phyloP scores from a whole-genome alignment of 2,797 vertebrate species.

The Myioborus miniatus region DNA sequence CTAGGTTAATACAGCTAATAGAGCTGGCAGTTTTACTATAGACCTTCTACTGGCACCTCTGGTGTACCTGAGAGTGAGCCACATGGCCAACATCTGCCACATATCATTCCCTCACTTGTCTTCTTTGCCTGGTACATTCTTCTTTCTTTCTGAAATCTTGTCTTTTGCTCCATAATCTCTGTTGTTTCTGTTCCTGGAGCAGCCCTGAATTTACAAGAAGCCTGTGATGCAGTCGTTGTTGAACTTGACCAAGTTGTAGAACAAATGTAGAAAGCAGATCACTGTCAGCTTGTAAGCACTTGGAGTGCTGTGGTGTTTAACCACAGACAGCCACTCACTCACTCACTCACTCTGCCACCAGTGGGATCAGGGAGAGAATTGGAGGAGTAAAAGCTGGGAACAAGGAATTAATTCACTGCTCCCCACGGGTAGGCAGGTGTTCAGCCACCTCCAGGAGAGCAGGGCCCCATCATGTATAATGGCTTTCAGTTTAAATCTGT shows the following conservation, averaged over 20 bases:
- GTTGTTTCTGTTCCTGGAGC: neutral
- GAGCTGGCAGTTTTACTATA: neutral
- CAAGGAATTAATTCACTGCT: neutral
- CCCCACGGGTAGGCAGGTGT: neutral
- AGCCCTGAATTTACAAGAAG: neutral
- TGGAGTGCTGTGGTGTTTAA: neutral
- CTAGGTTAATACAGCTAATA: neutral
- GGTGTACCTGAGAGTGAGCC: neutral
- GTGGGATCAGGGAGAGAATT: neutral
- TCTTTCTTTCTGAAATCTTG: neutral
- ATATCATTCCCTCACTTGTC: neutral
- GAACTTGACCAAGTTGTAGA: neutral
- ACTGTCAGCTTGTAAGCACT: neutral
- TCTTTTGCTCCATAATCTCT: neutral
- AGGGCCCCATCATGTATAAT: neutral
- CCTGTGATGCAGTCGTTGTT: neutral
- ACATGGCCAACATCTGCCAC: neutral
- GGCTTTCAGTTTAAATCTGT: neutral
- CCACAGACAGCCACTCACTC: neutral
- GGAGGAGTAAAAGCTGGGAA: neutral
- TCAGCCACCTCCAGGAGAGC: neutral
- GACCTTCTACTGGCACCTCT: neutral
- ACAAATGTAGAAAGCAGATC: neutral
- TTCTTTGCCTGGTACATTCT: neutral
- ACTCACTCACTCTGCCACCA: too few relatives aligned